phyloP scores from a whole-genome alignment of 92 coral and sea anemone genomes.

The Galaxea fascicularis region DNA sequence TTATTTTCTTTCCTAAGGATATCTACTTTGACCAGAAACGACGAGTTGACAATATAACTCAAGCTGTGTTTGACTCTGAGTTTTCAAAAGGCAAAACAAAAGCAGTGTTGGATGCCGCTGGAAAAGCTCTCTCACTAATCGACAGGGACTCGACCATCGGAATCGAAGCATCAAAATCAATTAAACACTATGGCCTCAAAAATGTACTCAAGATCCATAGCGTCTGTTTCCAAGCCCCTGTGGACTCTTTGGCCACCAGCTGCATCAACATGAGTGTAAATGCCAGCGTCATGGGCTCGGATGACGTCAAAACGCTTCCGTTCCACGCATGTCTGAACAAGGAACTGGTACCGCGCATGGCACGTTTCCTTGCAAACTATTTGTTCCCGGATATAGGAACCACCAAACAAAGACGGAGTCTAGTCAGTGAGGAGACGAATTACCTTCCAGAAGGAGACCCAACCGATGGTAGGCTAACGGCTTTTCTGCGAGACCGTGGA shows the following conservation, averaged over 20 bases:
- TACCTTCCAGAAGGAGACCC: conserved; percentile 44
- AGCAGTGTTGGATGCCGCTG: conserved; percentile 97
- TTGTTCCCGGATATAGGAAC: conserved; percentile 86
- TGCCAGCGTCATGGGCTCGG: conserved; percentile 76
- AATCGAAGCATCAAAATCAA: conserved; percentile 86
- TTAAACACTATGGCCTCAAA: conserved; percentile 84
- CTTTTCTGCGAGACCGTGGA: conserved; percentile 28
- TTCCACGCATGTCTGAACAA: conserved; percentile 90
- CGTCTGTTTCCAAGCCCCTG: conserved; percentile 79
- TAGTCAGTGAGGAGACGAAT: conserved; percentile 76
- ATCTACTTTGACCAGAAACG: conserved; percentile 73
- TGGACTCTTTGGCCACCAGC: conserved; percentile 89
- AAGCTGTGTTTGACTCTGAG: conserved; percentile 86
- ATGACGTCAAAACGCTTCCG: conserved; percentile 60
- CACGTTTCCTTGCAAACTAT: conserved; percentile 81
- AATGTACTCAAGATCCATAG: conserved; percentile 80
- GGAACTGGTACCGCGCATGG: conserved; percentile 89
- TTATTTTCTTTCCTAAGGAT: conserved; percentile 52
- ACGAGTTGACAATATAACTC: conserved; percentile 70
- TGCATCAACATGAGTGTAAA: conserved; percentile 83
- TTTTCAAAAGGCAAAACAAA: conserved; percentile 97
- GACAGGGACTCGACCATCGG: conserved; percentile 92
- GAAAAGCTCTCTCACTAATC: conserved; percentile 89
- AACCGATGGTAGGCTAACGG: conserved; percentile 28
- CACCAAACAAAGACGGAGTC: conserved; percentile 63